Evolutionary conservation across 2,888 invertebrate species (phyloP).

Genomic region (Temnothorax ravouxi): DNA sequence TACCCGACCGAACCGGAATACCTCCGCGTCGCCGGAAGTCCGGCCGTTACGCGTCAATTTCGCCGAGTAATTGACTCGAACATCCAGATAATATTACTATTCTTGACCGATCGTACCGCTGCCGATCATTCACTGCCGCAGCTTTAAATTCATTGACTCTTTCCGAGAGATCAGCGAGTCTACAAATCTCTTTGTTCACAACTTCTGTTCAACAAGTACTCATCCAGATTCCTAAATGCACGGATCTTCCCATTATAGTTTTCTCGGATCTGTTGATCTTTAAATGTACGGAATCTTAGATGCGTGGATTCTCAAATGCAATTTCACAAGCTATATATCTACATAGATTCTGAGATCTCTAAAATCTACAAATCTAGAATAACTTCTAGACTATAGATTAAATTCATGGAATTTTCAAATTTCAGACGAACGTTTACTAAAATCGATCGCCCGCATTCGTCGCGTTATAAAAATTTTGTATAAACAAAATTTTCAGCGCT

Average conservation of each 20-base stretch:
- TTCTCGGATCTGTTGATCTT: neutral
- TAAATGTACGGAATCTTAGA: neutral
- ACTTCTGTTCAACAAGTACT: neutral
- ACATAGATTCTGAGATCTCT: neutral
- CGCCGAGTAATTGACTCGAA: conserved; percentile 52
- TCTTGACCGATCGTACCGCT: conserved; percentile 41
- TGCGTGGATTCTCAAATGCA: neutral
- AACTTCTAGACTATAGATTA: neutral
- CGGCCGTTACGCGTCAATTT: conserved; percentile 54
- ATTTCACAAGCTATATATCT: neutral
- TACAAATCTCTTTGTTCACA: neutral
- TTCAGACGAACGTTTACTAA: neutral
- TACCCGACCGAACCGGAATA: conserved; percentile 29
- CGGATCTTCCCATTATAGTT: neutral
- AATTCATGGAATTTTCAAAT: neutral
- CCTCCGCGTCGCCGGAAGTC: conserved; percentile 53
- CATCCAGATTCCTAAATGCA: neutral
- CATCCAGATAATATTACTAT: conserved; percentile 44
- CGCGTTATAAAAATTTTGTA: conserved; percentile 19
- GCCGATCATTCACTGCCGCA: conserved; percentile 5
- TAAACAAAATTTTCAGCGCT: conserved; percentile 30
- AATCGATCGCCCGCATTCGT: neutral
- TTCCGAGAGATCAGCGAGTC: neutral
- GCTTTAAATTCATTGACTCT: neutral
- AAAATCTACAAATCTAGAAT: neutral